Conservation (phyloP, 1,140 invertebrate genomes). For the Drosophila gunungcola region DNA sequence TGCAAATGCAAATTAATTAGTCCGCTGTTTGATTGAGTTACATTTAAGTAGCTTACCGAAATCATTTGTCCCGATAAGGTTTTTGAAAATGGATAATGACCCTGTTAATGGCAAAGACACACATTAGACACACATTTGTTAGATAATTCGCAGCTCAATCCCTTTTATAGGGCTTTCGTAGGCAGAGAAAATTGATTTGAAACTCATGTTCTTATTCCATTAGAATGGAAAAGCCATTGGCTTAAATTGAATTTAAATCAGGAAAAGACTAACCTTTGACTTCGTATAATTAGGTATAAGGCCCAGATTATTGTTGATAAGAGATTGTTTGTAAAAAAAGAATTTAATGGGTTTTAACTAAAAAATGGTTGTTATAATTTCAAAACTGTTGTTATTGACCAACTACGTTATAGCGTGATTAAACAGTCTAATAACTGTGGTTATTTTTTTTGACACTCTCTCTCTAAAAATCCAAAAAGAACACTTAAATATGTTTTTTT, state of each 20-base stretch:
- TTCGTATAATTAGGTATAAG: not conserved
- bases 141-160: slow-evolving; percentile 2
- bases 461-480: too few relatives aligned
- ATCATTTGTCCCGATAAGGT: slow-evolving; percentile 18
- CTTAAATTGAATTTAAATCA: not conserved
- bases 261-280: not conserved
- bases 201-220: not conserved
- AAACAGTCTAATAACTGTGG: too few relatives aligned
- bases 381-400: too few relatives aligned
- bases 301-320: not conserved
- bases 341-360: too few relatives aligned
- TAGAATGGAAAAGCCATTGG: not conserved
- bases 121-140: slow-evolving; percentile 3
- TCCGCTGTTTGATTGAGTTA: slow-evolving; percentile 48
- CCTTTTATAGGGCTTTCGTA: not conserved
- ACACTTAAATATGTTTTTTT: too few relatives aligned
- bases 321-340: too few relatives aligned
- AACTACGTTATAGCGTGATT: too few relatives aligned
- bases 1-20: slow-evolving; percentile 75
- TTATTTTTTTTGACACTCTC: too few relatives aligned
- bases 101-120: slow-evolving; percentile 21
- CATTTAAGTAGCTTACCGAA: slow-evolving; percentile 44
- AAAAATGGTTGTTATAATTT: too few relatives aligned
- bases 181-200: slow-evolving; percentile 4
- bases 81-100: slow-evolving; percentile 33